Percentiles rank a stretch among this genome's conserved stretches.
These are phyloP conservation scores for Ichneumon xanthorius DNA, from an alignment of 2,888 invertebrate species.

Conservation along the genomic window DNA sequence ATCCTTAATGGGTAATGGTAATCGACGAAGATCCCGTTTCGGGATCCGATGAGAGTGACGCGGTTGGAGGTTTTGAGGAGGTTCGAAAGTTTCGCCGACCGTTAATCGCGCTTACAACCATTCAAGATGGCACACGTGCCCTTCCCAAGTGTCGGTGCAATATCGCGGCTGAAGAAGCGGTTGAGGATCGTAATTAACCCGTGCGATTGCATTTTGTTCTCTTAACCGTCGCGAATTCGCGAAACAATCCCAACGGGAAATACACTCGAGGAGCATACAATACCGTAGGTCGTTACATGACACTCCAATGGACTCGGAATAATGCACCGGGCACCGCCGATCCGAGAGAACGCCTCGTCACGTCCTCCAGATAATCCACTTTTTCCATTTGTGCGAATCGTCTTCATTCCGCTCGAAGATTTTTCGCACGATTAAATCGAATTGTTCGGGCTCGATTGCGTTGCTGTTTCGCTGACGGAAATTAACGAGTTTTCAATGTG, in stretches of 20 bases:
- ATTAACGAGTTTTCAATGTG: conserved; percentile 12
- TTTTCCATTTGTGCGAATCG: conserved; percentile 27
- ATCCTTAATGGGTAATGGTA: conserved; percentile 38
- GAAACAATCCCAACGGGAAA: conserved; percentile 61
- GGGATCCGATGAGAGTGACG: conserved; percentile 1
- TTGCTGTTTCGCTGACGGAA: not conserved
- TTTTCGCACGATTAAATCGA: conserved; percentile 25
- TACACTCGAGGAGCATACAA: conserved; percentile 32
- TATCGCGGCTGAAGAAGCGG: not conserved
- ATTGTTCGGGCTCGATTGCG: conserved; percentile 27
- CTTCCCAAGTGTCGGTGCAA: conserved; percentile 11
- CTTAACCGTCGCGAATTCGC: conserved; percentile 58
- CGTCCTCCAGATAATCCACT: conserved; percentile 53
- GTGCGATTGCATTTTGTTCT: conserved; percentile 60
- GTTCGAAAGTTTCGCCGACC: conserved; percentile 26
- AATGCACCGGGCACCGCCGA: conserved; percentile 41
- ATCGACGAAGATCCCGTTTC: conserved; percentile 53
- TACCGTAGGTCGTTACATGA: conserved; percentile 17
- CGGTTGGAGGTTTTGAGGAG: not conserved
- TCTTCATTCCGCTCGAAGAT: conserved; percentile 26
- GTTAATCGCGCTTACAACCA: conserved; percentile 44
- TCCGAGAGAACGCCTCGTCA: conserved; percentile 57
- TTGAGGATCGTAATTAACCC: conserved; percentile 60
- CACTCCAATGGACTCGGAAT: conserved; percentile 13
- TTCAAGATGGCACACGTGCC: conserved; percentile 17